Base-by-base conservation (phyloP, 2,113 vertebrate species). In the Dicerorhinus sumatrensis region DNA sequence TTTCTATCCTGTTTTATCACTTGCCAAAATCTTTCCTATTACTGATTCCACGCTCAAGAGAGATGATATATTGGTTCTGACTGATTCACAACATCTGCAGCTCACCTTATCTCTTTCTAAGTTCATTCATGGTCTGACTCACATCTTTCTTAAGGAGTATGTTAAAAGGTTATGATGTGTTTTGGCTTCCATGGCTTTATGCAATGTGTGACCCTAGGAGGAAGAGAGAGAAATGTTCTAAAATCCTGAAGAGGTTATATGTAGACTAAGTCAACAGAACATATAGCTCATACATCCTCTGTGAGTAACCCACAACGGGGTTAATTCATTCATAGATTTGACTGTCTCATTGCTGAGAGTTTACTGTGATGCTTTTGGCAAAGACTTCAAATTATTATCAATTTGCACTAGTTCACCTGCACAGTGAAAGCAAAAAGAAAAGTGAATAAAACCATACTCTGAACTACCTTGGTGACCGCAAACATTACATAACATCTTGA, bases 1-100 rank as follows among this genome's bases (percentile, higher is more conserved):
- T 96, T 87, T 51, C 69, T 31, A 93, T 96, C 10, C 60, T 92
- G 56, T 96, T 97, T 97, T 69, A 91, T 93, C 92, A 92, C 60
- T 87, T 96, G 89, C 92, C 89, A 96, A 79, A 58, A 33, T 84
- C 77, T 93, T 93, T 85, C 67, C 48, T 94, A n/a, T 85, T 67
- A 90, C 56, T 87, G 84, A 91, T 80, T 93, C 81, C 36, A 70
- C 67, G 58, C 63, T 85, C 33, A 27, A 48, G 79, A 84, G 95
- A 87, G 79, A 95, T n/a, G 33, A 51, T 88, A n/a, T 42, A 82
- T 96, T 75, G 31, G 29, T 42, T 90, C 75, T 87, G 85, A 91
- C 42, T 77, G 94, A 56, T 17, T 89, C 75, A 39, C 31, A 48
- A 60, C 79, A 72, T 90, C 86, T 81, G 92, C 94, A 95, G n/a